Percentiles rank a stretch among this genome's conserved stretches.
These are phyloP conservation scores for Callionymus lyra DNA, from an alignment of 2,113 vertebrate genomes.

Conservation along the genomic window DNA sequence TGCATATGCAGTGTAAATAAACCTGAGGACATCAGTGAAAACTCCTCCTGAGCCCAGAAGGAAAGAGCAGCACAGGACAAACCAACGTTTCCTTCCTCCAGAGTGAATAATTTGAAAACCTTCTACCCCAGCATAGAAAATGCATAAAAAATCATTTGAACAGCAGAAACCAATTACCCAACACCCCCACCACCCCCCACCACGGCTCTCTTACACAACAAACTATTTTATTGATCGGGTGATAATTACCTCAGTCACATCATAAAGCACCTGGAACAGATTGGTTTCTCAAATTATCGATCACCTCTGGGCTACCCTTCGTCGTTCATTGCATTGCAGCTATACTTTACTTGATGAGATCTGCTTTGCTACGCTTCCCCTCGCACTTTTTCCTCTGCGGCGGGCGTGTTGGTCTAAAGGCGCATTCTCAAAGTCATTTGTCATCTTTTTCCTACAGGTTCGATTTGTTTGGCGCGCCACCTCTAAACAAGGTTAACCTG, in stretches of 20 bases:
- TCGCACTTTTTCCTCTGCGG: constrained; percentile 31
- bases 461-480: constrained; percentile 4
- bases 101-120: constrained; percentile 32
- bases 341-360: constrained; percentile 60
- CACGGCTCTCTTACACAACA: constrained; percentile 50
- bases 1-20: constrained; percentile 46
- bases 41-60: constrained; percentile 29
- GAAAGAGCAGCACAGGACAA: constrained; percentile 10
- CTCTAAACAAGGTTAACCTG: constrained; percentile 27
- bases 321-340: constrained; percentile 55
- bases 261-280: constrained; percentile 70
- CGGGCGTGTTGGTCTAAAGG: constrained; percentile 27
- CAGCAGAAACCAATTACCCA: constrained; percentile 62
- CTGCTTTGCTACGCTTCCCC: constrained; percentile 35
- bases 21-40: constrained; percentile 25
- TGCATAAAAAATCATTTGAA: constrained; percentile 44
- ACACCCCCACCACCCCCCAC: constrained; percentile 9
- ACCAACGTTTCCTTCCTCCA: constrained; percentile 13
- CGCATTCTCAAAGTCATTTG: constrained; percentile 35
- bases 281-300: constrained; percentile 67
- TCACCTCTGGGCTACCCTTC: constrained; percentile 55
- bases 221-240: constrained; percentile 64
- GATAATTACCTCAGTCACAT: constrained; percentile 71
- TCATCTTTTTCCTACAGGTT: constrained; percentile 36
- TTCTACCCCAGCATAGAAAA: constrained; percentile 27